A percentile compares a stretch with the other conserved stretches of the same genome.
These are phyloP conservation scores for Oceanodroma tethys DNA, from an alignment of 2,113 vertebrate species.

Conservation along the genomic window DNA sequence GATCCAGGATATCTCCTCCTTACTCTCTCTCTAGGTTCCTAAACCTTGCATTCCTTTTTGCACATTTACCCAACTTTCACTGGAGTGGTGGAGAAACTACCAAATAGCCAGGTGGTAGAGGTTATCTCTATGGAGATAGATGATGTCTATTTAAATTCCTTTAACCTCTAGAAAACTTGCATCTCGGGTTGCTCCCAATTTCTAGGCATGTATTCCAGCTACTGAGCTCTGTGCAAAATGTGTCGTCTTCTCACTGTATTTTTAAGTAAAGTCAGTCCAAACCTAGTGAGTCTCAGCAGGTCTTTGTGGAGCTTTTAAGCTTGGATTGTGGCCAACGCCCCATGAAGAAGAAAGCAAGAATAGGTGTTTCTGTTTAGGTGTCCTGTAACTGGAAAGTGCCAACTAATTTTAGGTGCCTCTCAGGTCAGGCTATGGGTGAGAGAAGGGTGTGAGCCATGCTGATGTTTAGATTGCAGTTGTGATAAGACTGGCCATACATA, in stretches of 20 bases:
- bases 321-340: not conserved
- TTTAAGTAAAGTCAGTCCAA: not conserved
- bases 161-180: not conserved
- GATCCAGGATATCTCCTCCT: not conserved
- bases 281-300: not conserved
- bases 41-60: not conserved
- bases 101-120: not conserved
- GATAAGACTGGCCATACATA: not conserved
- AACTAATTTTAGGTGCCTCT: not conserved
- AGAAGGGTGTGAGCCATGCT: not conserved
- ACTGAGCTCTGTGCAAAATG: not conserved
- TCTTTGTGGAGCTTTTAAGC: not conserved
- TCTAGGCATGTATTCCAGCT: not conserved
- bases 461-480: not conserved
- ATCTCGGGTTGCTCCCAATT: not conserved
- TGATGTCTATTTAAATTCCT: not conserved
- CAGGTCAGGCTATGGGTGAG: not conserved
- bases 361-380: not conserved
- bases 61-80: not conserved
- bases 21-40: not conserved
- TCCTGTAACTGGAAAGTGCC: not conserved
- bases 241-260: not conserved
- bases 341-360: not conserved
- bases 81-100: not conserved
- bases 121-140: not conserved